These are phyloP conservation scores for Aporophyla nigra DNA, from an alignment of 2,888 invertebrate genomes.

Conservation along the genomic window DNA sequence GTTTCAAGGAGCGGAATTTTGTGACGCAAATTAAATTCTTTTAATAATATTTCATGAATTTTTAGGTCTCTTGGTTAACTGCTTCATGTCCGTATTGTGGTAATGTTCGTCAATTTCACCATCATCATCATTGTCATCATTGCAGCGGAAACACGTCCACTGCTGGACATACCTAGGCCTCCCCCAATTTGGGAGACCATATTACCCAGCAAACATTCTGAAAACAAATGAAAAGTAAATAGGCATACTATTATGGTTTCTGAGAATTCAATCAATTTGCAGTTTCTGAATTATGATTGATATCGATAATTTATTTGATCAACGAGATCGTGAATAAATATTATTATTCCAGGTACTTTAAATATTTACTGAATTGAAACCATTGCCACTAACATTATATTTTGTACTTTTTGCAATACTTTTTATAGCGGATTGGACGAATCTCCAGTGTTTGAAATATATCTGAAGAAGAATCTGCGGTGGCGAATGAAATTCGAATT, in stretches of 20 bases:
- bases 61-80: neutral
- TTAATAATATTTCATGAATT: neutral
- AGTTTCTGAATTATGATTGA: neutral
- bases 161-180: too few relatives aligned
- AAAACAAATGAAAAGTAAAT: neutral
- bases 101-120: neutral
- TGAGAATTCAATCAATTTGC: neutral
- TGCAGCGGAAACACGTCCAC: too few relatives aligned
- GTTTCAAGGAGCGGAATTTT: too few relatives aligned
- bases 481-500: conserved; percentile 67
- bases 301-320: neutral
- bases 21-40: too few relatives aligned
- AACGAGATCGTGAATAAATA: too few relatives aligned
- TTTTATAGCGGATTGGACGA: conserved; percentile 68
- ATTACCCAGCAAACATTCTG: neutral
- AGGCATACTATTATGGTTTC: neutral
- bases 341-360: conserved; percentile 19
- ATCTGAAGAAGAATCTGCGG: conserved; percentile 66
- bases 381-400: conserved; percentile 51
- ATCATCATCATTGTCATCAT: too few relatives aligned
- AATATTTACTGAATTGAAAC: conserved; percentile 19
- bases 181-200: neutral
- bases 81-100: neutral
- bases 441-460: conserved; percentile 71
- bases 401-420: conserved; percentile 68